Base-by-base conservation (phyloP, 2,888 invertebrate species). In the Apotomis turbidana region DNA sequence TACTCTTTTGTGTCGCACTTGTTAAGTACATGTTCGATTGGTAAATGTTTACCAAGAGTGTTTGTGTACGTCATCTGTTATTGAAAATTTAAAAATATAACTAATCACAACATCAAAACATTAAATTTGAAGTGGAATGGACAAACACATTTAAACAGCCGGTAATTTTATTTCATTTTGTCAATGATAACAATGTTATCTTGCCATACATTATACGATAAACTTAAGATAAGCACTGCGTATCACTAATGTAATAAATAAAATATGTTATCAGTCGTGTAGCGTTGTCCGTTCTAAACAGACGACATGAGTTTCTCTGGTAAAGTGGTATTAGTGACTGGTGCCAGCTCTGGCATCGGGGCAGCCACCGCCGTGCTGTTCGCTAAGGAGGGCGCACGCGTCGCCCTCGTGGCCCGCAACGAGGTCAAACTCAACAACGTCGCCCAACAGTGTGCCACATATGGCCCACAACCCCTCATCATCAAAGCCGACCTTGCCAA, bases 331-430 rank as follows among this genome's bases (percentile, higher is more conserved):
- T 68, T 89, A 3, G 78, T 88, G 0, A 88, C 86, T 0, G 87
- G 88, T 0, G 81, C 81, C 0, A 86, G 87, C 66, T 83, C 87
- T 0, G 88, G 88, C 9, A 88, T 89, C 12, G 89, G 89, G 3
- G 88, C 86, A 0, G 80, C 80, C 0, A 79, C 82, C 0, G 87
- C 87, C 1, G 74, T 78, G 0, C 63, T 76, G 44, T 87, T 88
- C 52, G 81, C 84, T 10, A 82, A 79, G 72, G 80, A 85, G 77
- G 79, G 80, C 0, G 83, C 86, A 0, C 68, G 78, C 5, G 80
- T 87, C 1, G 82, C 79, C 0, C 77, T 85, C 2, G 81, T 83
- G 5, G 87, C 81, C 12, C 77, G 83, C 61, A 83, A 83, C 60
- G 74, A 80, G 72, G 59, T 52, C 0, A 86, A 85, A 68, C 77